Evolutionary conservation across 2,797 vertebrate species (phyloP).

Genomic region (Ataeniobius toweri): DNA sequence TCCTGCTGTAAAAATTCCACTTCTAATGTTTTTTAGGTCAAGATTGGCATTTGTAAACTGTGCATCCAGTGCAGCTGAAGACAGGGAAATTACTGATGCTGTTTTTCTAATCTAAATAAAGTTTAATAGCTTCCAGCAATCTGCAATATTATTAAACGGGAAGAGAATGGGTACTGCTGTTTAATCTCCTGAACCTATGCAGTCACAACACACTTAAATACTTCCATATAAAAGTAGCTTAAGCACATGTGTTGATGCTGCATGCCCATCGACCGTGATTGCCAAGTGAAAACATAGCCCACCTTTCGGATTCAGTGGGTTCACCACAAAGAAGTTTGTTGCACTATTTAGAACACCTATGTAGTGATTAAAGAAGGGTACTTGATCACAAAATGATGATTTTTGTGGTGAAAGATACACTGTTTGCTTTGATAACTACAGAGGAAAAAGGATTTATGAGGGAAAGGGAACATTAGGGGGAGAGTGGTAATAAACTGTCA

Average conservation of each 20-base stretch:
- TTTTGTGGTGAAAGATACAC: neutral
- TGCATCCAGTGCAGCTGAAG: conserved; percentile 15
- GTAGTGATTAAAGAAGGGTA: neutral
- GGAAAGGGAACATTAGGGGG: neutral
- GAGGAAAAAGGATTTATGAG: conserved; percentile 6
- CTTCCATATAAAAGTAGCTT: conserved; percentile 50
- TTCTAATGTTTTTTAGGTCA: conserved; percentile 28
- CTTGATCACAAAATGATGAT: neutral
- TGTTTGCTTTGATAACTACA: conserved; percentile 3
- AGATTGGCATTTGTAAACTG: conserved; percentile 31
- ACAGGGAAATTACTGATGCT: conserved; percentile 18
- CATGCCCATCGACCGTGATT: conserved; percentile 60
- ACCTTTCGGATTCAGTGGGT: conserved; percentile 50
- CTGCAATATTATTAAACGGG: conserved; percentile 1
- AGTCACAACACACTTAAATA: conserved; percentile 65
- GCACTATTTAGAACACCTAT: neutral
- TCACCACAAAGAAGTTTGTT: conserved; percentile 22
- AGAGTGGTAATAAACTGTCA: conserved; percentile 16
- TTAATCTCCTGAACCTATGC: conserved; percentile 58
- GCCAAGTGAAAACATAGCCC: conserved; percentile 73
- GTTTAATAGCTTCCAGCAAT: conserved; percentile 15
- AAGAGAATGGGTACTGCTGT: neutral
- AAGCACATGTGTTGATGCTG: conserved; percentile 66
- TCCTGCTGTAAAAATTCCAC: neutral
- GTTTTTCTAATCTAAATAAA: neutral